phyloP scores from a whole-genome alignment of 2,888 invertebrate species.

The Criorhina ranunculi region DNA sequence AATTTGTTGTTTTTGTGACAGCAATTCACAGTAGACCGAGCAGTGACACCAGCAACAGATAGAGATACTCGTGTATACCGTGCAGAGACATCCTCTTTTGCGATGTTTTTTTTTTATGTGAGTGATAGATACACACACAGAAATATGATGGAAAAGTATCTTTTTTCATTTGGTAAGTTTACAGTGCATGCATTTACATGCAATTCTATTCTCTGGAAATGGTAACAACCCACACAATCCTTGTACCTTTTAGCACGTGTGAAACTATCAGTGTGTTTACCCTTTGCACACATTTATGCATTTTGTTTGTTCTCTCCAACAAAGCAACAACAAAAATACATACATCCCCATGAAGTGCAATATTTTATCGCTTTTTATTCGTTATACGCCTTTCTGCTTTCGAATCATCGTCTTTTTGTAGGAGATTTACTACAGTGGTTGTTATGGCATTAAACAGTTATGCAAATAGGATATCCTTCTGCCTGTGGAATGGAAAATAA shows the following conservation, averaged over 20 bases:
- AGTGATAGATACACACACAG: conserved; percentile 5
- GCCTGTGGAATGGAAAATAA: conserved; percentile 12
- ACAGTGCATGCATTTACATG: conserved; percentile 10
- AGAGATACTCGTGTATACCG: conserved; percentile 1
- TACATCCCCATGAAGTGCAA: too few species aligned
- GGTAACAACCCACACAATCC: conserved; percentile 15
- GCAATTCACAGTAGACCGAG: conserved; percentile 14
- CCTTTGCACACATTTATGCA: neutral
- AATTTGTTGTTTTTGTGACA: conserved; percentile 46
- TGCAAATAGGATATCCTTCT: conserved; percentile 40
- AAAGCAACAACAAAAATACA: neutral
- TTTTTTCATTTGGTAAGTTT: conserved; percentile 45
- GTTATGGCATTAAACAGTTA: conserved; percentile 52
- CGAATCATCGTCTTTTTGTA: conserved; percentile 10
- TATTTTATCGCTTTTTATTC: conserved; percentile 8
- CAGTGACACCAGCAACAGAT: conserved; percentile 28
- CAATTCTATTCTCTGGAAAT: conserved; percentile 16
- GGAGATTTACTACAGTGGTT: conserved; percentile 36
- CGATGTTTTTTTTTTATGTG: conserved; percentile 27
- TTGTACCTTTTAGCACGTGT: conserved; percentile 17
- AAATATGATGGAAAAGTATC: conserved; percentile 58
- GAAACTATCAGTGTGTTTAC: conserved; percentile 31
- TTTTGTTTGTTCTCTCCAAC: neutral
- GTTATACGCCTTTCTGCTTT: neutral
- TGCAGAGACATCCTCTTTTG: conserved; percentile 39